phyloP scores from a whole-genome alignment of 2,888 invertebrate genomes.

The Chrysomela aeneicollis region DNA sequence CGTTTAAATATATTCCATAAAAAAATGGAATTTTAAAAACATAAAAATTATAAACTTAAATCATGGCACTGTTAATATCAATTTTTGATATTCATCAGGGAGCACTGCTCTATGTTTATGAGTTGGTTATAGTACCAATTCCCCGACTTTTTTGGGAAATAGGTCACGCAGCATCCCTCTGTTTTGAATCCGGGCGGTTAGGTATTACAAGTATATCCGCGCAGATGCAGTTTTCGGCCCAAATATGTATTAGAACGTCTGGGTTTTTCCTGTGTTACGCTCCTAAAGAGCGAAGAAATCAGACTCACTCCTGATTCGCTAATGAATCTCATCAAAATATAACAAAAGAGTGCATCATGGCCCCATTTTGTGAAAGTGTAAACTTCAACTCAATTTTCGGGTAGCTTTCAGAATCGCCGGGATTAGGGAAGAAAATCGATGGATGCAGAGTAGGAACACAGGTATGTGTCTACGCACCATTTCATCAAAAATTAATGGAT shows the following conservation, averaged over 20 bases:
- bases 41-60: too few species aligned
- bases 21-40: too few species aligned
- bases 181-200: not conserved
- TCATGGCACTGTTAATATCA: too few species aligned
- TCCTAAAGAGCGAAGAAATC: too few species aligned
- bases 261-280: not conserved
- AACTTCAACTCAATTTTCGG: not conserved
- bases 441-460: not conserved
- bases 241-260: not conserved
- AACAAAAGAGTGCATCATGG: not conserved
- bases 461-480: not conserved
- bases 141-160: not conserved
- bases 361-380: not conserved
- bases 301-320: too few species aligned
- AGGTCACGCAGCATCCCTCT: not conserved
- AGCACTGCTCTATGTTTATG: not conserved
- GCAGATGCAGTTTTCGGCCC: slow-evolving; percentile 3
- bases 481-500: not conserved
- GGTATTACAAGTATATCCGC: not conserved
- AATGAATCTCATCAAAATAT: not conserved
- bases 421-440: not conserved
- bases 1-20: too few species aligned
- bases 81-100: too few species aligned
- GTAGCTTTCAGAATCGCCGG: not conserved
- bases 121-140: not conserved